phyloP scores from a whole-genome alignment of 2,797 vertebrate species.

The Liparis tanakae region DNA sequence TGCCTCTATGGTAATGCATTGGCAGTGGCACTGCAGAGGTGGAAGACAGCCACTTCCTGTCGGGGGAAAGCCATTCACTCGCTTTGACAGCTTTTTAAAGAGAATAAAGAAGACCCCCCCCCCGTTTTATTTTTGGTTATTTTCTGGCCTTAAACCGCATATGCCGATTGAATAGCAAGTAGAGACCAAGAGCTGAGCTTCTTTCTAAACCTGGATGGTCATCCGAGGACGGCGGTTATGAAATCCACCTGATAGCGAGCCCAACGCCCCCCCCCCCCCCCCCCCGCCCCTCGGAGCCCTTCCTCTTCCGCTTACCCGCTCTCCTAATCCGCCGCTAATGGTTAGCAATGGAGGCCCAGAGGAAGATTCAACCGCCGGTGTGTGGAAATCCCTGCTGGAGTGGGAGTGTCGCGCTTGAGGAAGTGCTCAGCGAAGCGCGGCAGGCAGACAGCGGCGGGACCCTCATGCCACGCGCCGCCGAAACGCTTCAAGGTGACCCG shows the following conservation, averaged over 20 bases:
- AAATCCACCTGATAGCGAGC: conserved; percentile 73
- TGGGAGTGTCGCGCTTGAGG: conserved; percentile 82
- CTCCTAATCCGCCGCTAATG: conserved; percentile 85
- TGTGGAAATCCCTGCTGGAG: conserved; percentile 85
- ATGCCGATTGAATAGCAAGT: conserved; percentile 24
- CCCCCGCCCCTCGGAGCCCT: conserved; percentile 36
- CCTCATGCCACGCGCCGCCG: conserved; percentile 66
- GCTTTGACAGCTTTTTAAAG: conserved; percentile 7
- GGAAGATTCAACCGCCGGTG: conserved; percentile 72
- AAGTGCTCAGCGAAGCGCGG: conserved; percentile 84
- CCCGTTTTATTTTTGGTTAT: conserved; percentile 7
- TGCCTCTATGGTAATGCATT: conserved; percentile 55
- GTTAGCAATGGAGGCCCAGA: conserved; percentile 81
- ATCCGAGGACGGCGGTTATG: conserved; percentile 53
- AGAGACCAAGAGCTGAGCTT: conserved; percentile 31
- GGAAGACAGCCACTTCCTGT: conserved; percentile 13
- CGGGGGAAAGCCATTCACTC: conserved; percentile 7
- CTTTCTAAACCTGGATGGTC: conserved; percentile 47
- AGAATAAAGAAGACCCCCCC: not conserved
- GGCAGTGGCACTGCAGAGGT: conserved; percentile 33
- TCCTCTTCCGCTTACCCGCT: conserved; percentile 60
- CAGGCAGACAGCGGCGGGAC: conserved; percentile 71
- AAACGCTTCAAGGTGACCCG: conserved; percentile 83
- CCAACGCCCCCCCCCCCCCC: conserved; percentile 23
- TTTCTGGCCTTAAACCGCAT: not conserved